Conservation (phyloP, 2,888 invertebrate genomes). For the Machimus atricapillus region DNA sequence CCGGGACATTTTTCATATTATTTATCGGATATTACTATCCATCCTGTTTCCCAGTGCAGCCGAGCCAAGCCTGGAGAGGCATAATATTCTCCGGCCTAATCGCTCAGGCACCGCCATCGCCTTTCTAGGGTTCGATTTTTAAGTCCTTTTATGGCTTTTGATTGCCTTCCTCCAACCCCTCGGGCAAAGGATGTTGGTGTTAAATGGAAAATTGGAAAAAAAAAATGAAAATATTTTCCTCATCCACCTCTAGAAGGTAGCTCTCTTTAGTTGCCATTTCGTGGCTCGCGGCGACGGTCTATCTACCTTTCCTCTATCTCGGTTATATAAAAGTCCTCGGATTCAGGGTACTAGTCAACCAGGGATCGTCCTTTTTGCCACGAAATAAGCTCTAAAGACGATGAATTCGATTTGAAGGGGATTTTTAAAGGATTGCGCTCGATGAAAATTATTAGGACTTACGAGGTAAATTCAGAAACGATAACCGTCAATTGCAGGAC, state of each 20-base stretch:
- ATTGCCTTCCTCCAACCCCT: neutral
- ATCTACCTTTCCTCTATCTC: neutral
- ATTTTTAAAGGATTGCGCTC: slow-evolving; percentile 44
- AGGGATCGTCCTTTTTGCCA: slow-evolving; percentile 2
- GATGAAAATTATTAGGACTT: slow-evolving; percentile 40
- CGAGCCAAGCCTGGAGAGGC: neutral
- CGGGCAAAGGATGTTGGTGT: neutral
- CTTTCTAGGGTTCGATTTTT: slow-evolving; percentile 8
- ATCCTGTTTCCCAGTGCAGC: neutral
- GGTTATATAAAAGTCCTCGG: neutral
- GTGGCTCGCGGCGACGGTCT: neutral
- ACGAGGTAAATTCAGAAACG: slow-evolving; percentile 37
- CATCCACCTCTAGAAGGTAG: neutral
- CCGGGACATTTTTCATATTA: slow-evolving; percentile 42
- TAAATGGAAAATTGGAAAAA: slow-evolving; percentile 23
- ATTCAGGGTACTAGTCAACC: neutral
- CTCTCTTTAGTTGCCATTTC: neutral
- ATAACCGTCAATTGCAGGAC: slow-evolving; percentile 9
- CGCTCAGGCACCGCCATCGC: neutral
- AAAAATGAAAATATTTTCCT: slow-evolving; percentile 4
- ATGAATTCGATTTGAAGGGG: slow-evolving; percentile 44
- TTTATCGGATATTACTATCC: slow-evolving; percentile 43
- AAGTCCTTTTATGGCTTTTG: slow-evolving; percentile 18
- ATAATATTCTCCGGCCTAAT: neutral
- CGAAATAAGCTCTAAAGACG: slow-evolving; percentile 29